Evolutionary conservation across 2,113 vertebrate genomes (phyloP).

Genomic region (Camarhynchus parvulus): DNA sequence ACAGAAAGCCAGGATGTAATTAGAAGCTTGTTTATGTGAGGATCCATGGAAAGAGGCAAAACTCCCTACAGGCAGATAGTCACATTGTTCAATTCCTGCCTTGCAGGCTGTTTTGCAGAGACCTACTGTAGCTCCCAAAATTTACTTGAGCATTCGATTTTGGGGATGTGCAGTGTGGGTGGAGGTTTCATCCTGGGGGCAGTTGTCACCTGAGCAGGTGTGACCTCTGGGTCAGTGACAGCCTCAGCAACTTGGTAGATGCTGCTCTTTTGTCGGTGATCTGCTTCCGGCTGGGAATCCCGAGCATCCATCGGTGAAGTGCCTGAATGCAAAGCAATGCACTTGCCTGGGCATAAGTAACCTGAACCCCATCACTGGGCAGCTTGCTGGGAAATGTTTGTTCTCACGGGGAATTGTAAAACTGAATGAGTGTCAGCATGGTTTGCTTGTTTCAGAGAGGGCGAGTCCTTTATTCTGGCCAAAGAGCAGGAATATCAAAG

Average conservation of each 20-base stretch:
- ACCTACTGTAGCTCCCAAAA: neutral
- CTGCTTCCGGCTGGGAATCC: neutral
- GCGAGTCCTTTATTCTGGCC: neutral
- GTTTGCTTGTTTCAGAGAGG: neutral
- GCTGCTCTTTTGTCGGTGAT: neutral
- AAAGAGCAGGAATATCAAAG: neutral
- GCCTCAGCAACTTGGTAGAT: neutral
- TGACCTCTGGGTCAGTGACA: neutral
- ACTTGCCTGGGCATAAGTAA: neutral
- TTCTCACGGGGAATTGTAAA: neutral
- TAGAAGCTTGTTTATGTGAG: neutral
- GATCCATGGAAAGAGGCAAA: neutral
- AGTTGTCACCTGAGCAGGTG: accelerated
- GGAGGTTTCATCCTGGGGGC: neutral
- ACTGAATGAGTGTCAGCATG: neutral
- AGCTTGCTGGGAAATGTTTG: neutral
- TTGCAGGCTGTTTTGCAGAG: neutral
- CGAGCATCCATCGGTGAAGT: accelerated
- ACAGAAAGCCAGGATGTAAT: constrained; percentile 15
- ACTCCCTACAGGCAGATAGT: neutral
- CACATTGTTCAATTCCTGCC: neutral
- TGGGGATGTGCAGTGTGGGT: accelerated
- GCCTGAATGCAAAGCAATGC: neutral
- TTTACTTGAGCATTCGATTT: neutral
- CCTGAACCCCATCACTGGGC: accelerated